Conservation (phyloP, 2,797 vertebrate species). For the Sus cebifrons region DNA sequence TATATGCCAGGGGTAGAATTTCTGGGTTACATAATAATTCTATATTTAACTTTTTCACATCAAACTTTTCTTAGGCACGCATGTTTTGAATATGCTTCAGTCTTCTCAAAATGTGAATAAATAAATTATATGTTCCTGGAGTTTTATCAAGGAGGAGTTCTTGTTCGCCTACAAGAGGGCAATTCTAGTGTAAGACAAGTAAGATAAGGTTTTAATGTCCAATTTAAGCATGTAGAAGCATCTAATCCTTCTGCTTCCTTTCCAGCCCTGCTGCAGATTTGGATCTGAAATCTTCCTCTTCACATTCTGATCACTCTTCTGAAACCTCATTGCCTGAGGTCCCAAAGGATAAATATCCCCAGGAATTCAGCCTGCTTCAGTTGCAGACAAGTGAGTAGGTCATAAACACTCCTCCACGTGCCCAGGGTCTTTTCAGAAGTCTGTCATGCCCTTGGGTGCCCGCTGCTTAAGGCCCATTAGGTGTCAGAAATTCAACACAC, state of each 20-base stretch:
- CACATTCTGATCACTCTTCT: conserved; percentile 56
- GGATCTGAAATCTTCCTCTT: conserved; percentile 61
- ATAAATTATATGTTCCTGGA: not conserved
- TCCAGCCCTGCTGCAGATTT: conserved; percentile 71
- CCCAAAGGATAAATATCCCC: conserved; percentile 53
- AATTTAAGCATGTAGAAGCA: not conserved
- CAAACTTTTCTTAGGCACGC: not conserved
- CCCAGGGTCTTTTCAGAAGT: not conserved
- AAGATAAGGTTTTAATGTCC: not conserved
- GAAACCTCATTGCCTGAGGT: conserved; percentile 72
- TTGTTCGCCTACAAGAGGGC: not conserved
- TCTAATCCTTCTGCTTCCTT: conserved; percentile 19
- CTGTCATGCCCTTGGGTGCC: not conserved
- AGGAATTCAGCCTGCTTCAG: conserved; percentile 77
- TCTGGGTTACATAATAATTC: not conserved
- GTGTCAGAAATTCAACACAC: not conserved
- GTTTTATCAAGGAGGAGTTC: not conserved
- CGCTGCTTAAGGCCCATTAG: not conserved
- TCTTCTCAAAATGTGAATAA: conserved; percentile 26
- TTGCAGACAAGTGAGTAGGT: conserved; percentile 78
- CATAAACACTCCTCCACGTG: not conserved
- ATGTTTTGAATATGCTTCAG: conserved; percentile 50
- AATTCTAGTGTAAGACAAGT: not conserved
- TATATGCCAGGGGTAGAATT: not conserved
- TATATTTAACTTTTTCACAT: conserved; percentile 37